A percentile compares a stretch with the other conserved stretches of the same genome.
These are phyloP conservation scores for Karalla daura DNA, from an alignment of 2,797 vertebrate genomes.

Conservation along the genomic window DNA sequence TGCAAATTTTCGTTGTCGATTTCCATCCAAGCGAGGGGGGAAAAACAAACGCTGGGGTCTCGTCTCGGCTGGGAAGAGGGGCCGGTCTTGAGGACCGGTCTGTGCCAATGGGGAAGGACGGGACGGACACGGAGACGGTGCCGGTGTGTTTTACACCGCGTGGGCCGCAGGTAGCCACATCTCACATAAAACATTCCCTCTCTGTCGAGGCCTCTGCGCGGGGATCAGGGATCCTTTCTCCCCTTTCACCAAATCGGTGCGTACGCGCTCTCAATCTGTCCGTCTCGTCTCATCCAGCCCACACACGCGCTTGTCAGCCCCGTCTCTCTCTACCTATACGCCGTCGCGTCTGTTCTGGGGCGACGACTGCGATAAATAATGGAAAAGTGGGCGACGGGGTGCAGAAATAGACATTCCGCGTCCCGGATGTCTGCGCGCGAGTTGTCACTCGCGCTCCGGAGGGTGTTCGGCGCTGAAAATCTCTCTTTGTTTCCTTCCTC, in stretches of 20 bases:
- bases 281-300: background rate
- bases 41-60: no score
- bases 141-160: slow-evolving; percentile 5
- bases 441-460: slow-evolving; percentile 7
- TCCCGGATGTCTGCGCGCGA: background rate
- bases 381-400: background rate
- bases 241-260: no score
- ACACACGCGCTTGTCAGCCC: slow-evolving; percentile 13
- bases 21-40: no score
- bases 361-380: slow-evolving; percentile 8
- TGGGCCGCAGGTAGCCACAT: slow-evolving; percentile 13
- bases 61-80: no score
- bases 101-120: no score
- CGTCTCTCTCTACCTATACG: background rate
- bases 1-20: no score
- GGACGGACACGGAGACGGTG: slow-evolving; percentile 1
- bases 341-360: slow-evolving; percentile 9
- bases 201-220: slow-evolving; percentile 2
- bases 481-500: background rate
- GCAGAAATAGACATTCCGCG: slow-evolving; percentile 9
- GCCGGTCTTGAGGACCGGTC: no score
- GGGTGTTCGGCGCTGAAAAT: slow-evolving; percentile 4
- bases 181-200: background rate
- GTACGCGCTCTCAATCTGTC: slow-evolving; percentile 20
- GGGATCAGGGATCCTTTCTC: background rate